phyloP scores from a whole-genome alignment of 2,797 vertebrate genomes.

The Sphenodon punctatus region DNA sequence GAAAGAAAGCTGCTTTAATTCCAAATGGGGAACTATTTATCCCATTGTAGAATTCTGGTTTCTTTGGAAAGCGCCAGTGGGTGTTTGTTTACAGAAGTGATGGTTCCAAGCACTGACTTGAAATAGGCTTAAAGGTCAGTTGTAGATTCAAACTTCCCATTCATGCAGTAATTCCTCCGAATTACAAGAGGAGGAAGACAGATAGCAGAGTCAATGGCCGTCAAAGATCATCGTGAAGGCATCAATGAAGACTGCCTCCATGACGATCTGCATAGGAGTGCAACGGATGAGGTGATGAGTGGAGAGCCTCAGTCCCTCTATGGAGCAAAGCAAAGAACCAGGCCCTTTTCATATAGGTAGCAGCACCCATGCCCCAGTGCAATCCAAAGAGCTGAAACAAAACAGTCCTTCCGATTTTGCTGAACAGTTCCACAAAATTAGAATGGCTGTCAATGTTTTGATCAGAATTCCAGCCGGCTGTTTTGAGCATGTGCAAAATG shows the following conservation, averaged over 20 bases:
- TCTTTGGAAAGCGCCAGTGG: neutral
- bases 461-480: too few species aligned
- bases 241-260: too few species aligned
- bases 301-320: neutral
- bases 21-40: neutral
- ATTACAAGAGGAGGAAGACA: neutral
- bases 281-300: too few species aligned
- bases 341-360: neutral
- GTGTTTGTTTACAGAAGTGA: neutral
- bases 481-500: too few species aligned
- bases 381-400: too few species aligned
- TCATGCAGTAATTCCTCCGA: neutral
- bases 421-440: too few species aligned
- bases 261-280: too few species aligned
- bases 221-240: too few species aligned
- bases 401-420: too few species aligned
- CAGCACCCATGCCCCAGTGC: neutral
- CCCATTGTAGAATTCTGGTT: neutral
- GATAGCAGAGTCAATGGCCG: neutral
- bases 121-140: neutral
- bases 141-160: neutral
- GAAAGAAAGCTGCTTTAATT: neutral
- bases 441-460: too few species aligned
- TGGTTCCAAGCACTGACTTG: neutral
- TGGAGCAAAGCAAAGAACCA: neutral